Conservation (phyloP, 23 tunicate species). For the Ciona savignyi region DNA sequence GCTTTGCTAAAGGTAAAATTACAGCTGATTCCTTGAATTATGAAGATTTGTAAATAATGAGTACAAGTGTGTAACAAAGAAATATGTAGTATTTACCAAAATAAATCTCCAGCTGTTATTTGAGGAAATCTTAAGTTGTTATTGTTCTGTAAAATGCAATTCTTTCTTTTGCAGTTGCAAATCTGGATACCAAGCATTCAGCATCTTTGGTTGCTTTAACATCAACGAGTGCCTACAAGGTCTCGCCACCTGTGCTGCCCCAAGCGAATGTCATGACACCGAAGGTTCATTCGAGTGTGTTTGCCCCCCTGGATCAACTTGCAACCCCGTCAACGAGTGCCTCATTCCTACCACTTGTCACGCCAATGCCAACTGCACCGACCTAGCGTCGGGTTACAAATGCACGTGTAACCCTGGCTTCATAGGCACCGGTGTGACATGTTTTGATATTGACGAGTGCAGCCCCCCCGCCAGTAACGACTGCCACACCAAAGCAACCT, state of each 20-base stretch:
- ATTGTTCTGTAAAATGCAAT: too few species aligned
- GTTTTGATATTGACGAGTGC: not conserved
- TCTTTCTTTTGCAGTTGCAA: not conserved
- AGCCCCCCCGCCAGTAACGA: not conserved
- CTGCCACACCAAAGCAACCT: not conserved
- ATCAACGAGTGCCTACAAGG: not conserved
- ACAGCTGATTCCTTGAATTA: too few species aligned
- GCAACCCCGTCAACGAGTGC: not conserved
- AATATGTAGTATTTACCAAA: too few species aligned
- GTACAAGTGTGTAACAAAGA: too few species aligned
- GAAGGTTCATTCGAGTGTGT: not conserved
- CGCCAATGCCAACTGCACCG: not conserved
- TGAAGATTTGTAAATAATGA: too few species aligned
- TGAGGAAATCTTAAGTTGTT: too few species aligned
- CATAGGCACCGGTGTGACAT: not conserved
- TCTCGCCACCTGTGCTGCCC: not conserved
- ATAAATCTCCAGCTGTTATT: too few species aligned
- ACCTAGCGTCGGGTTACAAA: not conserved
- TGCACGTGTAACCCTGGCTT: not conserved
- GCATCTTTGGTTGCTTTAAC: not conserved
- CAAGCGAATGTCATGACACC: not conserved
- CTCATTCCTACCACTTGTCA: not conserved
- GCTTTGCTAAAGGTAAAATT: too few species aligned
- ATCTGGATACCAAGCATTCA: not conserved
- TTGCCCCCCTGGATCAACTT: not conserved